These are phyloP conservation scores for Sebastes itinus DNA, from an alignment of 2,797 vertebrate genomes.

Conservation along the genomic window DNA sequence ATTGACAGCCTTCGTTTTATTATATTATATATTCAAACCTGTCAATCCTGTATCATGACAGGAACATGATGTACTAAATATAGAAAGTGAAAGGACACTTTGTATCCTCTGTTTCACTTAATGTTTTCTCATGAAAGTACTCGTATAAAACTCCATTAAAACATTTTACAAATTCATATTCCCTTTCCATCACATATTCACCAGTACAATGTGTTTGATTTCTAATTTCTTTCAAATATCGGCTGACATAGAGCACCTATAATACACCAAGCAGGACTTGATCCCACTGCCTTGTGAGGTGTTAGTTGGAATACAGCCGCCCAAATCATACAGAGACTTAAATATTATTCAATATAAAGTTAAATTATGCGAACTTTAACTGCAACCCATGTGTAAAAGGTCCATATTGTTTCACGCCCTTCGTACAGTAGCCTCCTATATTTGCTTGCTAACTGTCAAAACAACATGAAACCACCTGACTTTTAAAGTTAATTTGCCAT, in stretches of 20 bases:
- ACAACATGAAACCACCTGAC: background rate
- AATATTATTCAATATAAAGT: background rate
- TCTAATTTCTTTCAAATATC: no score
- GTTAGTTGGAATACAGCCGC: background rate
- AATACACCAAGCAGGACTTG: background rate
- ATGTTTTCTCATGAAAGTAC: background rate
- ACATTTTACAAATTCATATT: background rate
- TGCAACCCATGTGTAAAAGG: fast-evolving
- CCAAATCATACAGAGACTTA: background rate
- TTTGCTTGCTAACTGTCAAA: background rate
- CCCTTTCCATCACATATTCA: background rate
- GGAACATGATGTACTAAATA: background rate
- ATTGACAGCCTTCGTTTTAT: no score
- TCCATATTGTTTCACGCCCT: background rate
- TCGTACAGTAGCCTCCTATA: background rate
- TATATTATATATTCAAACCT: no score
- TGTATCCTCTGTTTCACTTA: no score
- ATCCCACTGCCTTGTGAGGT: background rate
- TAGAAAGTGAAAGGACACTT: background rate
- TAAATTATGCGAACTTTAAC: background rate
- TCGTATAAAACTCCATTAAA: background rate
- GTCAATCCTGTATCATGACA: no score
- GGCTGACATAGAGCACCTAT: no score
- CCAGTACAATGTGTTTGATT: background rate
- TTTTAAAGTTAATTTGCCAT: background rate